Base-by-base conservation (phyloP, 2,113 vertebrate genomes). In the Mesembrinibis cayennensis region DNA sequence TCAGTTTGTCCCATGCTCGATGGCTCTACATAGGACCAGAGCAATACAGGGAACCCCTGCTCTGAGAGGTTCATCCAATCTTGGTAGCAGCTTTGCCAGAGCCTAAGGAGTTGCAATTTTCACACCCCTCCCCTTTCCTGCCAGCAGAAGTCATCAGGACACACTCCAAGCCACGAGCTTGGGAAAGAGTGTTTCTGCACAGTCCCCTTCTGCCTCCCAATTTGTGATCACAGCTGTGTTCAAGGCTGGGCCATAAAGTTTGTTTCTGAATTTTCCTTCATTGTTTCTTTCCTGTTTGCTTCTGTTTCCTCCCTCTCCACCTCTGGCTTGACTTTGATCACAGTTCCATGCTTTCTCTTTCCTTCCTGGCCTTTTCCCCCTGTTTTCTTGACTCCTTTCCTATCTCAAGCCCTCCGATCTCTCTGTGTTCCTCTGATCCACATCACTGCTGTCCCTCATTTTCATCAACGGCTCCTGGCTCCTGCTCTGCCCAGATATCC, bases 221-320 rank as follows among this genome's bases (percentile, higher is more conserved):
- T 80, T 96, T 40, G 16, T 21, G 29, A 83, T 78, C 76, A 52
- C 76, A 93, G 67, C 83, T 87, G 72, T 2, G 7, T 77, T 92
- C 80, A 83, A 83, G 86, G 63, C 67, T 95, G 80, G 29, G 56
- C 69, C 45, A 40, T 67, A n/a, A 83, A 89, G 52, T 69, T 90
- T 90, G 63, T 92, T 86, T 93, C 90, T 86, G 62, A 66, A 17
- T 82, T 89, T 94, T 94, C 42, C 66, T 89, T 80, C 74, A 86
- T 80, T 90, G 55, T 94, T 93, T 81, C 32, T 81, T 95, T 93
- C 76, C 82, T 93, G n/a, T 93, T 96, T 73, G 88, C 55, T 86
- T 90, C 65, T 91, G 10, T 89, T 97, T 95, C 81, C 86, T 91
- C 72, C 25, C 49, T 83, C 17, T 85, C 74, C 56, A 83, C 55